Evolutionary conservation across 2,113 vertebrate species (phyloP), one percentile per base, ranked within the genome.

Genomic region (Erythrolamprus reginae): DNA sequence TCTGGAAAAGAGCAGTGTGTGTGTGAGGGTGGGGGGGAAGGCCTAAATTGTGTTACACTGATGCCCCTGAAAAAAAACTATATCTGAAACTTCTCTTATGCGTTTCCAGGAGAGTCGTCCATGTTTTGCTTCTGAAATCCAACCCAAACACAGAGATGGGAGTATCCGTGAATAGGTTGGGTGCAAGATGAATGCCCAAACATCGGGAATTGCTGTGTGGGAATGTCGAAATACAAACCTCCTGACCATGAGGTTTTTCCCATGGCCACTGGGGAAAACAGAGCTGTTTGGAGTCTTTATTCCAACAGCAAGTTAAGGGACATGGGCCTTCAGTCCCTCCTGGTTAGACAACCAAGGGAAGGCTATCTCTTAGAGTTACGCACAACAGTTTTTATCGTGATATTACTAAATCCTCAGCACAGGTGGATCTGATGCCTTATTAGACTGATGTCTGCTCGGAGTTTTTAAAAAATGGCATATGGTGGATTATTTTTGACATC

Each of bases 391-490:
- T 55, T 42, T 26, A 51, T 85, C 86, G 86, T 51, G 55, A 89
- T 12, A 5, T 38, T 38, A 77, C 65, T 77, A 65, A 77, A 84
- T 70, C 10, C 61, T 24, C 5, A 83, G 91, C 58, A 77, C 1
- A 55, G 92, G 82, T 7, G 38, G 88, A 58, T 56, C 48, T 86
- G 89, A n/a, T n/a, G n/a, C n/a, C 92, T 93, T 88, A 45, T 70
- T 1, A 17, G 89, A 92, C 90, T 92, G 82, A 92, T 48, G 84
- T 88, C 95, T 94, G 91, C 93, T 94, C 65, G 92, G 87, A 5
- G 28, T 90, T 84, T 86, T 61, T 28, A 42, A 89, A 89, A 17
- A 93, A 95, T 88, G 92, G 95, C 94, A 92, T 94, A 94, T 93
- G 89, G 91, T 86, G 90, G 93, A 92, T 93, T 82, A 56, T 89